Evolutionary conservation across 1,140 invertebrate genomes (phyloP), one percentile per base, ranked within the genome.

Genomic region (Dysdera silvatica): DNA sequence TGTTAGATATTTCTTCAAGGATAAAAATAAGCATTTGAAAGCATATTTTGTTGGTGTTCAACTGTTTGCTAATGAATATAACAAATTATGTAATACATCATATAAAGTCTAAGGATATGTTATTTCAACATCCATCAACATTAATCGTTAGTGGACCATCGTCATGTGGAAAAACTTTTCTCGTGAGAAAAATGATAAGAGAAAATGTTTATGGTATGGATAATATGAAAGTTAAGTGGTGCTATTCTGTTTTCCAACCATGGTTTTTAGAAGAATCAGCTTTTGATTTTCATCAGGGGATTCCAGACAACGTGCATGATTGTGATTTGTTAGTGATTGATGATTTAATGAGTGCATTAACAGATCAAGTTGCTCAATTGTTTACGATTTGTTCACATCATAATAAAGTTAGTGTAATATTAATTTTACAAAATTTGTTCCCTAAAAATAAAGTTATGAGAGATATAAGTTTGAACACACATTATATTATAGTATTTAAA

Each of bases 401-500:
- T 61, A 33, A 18, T 28, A 31, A 40, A 8, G 16, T 53, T 3
- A 52, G 33, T 26, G 59, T 61, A 16, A 61, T 61, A 52, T n/a
- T 61, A 4, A 45, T 61, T 4, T n/a, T 61, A 47, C 59, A 61
- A 41, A 61, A 61, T 24, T 54, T 54, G 8, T 54, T 61, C 23
- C 59, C 51, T 0, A n/a, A 40, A 8, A 53, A 8, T 4, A 53
- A 33, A 33, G 8, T 24, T 14, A 61, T 61, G 59, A 16, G 59
- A 1, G 49, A 61, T 16, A 61, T 53, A 20, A 53, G 37, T 45
- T 18, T 61, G 16, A 61, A 61, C 47, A 28, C 59, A 4, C 35
- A 62, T 37, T 62, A 62, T 26, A 41, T 54, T 20, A 54, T 62
- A 26, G 18, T 55, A 20, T 62, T 62, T 55, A 62, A 62, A 26